These are phyloP conservation scores for Campylorhamphus procurvoides DNA, from an alignment of 2,113 vertebrate genomes.

Conservation along the genomic window DNA sequence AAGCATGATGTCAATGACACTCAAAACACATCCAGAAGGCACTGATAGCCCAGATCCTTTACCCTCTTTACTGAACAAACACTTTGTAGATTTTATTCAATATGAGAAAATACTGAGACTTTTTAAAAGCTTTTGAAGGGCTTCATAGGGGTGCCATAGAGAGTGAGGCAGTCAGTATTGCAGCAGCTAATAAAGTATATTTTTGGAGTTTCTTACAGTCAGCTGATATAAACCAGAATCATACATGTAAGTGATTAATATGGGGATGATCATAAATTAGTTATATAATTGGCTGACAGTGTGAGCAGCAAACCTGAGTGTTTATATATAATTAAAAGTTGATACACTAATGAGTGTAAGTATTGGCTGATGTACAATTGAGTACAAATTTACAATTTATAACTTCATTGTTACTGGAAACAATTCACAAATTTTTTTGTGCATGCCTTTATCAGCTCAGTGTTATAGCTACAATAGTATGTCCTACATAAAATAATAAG, in stretches of 20 bases:
- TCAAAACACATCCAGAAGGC: background rate
- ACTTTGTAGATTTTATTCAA: constrained; percentile 11
- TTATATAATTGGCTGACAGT: background rate
- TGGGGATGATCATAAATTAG: background rate
- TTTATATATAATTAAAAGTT: background rate
- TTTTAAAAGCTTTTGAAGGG: background rate
- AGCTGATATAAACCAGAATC: background rate
- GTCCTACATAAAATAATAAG: background rate
- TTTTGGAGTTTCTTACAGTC: background rate
- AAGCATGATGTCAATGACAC: background rate
- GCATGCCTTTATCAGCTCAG: background rate
- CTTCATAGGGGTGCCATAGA: background rate
- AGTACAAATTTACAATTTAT: background rate
- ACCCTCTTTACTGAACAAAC: background rate
- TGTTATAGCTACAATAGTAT: background rate
- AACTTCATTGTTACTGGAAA: background rate
- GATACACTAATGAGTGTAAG: background rate
- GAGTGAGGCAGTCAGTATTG: background rate
- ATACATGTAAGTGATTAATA: background rate
- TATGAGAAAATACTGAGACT: background rate
- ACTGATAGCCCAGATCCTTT: background rate
- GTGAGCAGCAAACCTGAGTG: background rate
- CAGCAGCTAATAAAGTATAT: background rate
- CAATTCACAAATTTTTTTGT: background rate
- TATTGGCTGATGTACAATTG: background rate